A percentile compares a stretch with the other conserved stretches of the same genome.
These are phyloP conservation scores for Scaptodrosophila lebanonensis DNA, from an alignment of 1,140 invertebrate genomes.

Conservation along the genomic window DNA sequence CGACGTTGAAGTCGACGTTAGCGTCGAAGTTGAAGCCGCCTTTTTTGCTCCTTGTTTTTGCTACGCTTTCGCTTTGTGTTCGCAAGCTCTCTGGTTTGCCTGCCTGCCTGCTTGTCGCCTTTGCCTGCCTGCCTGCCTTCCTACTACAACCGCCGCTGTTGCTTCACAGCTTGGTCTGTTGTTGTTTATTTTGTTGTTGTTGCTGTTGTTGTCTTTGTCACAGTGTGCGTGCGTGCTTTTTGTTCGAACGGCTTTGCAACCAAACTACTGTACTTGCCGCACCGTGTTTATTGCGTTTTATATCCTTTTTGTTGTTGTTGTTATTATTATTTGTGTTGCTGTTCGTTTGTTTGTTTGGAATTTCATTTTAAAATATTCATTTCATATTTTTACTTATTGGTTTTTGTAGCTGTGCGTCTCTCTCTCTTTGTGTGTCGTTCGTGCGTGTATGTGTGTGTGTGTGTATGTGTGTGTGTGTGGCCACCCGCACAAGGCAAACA, in stretches of 20 bases:
- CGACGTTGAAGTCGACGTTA: conserved; percentile 19
- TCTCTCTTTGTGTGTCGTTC: no score
- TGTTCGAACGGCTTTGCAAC: conserved; percentile 18
- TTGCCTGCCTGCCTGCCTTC: conserved; percentile 29
- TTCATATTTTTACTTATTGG: conserved; percentile 39
- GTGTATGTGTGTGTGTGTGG: no score
- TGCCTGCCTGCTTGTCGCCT: conserved; percentile 24
- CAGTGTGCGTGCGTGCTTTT: conserved; percentile 46
- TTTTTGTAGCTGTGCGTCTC: no score
- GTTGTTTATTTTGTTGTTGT: conserved; percentile 21
- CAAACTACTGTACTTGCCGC: conserved; percentile 58
- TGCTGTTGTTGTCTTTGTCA: conserved; percentile 31
- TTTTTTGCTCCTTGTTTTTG: conserved; percentile 69
- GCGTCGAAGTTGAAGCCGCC: conserved; percentile 32
- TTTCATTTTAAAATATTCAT: conserved; percentile 63
- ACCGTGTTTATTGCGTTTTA: conserved; percentile 43
- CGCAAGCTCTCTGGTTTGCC: conserved; percentile 11
- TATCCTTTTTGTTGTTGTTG: conserved; percentile 48
- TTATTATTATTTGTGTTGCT: conserved; percentile 10
- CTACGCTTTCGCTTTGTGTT: conserved; percentile 55
- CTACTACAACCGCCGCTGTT: conserved; percentile 42
- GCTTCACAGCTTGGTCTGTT: conserved; percentile 37
- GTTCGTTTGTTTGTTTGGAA: conserved; percentile 52
- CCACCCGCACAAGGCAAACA: conserved; percentile 6
- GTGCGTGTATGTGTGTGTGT: no score